Evolutionary conservation across 1,140 invertebrate species (phyloP).

Genomic region (Neodiprion lecontei): DNA sequence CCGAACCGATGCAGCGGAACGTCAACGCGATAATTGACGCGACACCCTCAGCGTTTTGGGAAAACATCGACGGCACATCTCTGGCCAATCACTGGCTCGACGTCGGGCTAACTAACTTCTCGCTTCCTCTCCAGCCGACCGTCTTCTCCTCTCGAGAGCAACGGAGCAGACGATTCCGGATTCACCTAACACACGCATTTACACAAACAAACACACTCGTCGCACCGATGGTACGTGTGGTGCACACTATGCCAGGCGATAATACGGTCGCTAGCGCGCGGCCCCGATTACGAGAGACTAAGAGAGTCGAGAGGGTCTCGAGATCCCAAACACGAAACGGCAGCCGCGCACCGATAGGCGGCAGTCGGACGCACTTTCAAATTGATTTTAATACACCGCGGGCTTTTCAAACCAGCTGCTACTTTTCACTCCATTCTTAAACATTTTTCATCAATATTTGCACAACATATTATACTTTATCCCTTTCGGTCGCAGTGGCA

Average conservation of each 20-base stretch:
- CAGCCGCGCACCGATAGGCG: no score
- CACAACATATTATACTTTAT: no score
- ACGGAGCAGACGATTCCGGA: slow-evolving; percentile 6
- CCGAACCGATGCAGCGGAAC: neutral
- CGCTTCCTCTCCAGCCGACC: no score
- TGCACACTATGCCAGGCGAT: neutral
- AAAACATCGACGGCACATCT: slow-evolving; percentile 7
- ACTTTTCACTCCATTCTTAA: no score
- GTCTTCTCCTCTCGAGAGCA: neutral
- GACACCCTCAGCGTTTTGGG: neutral
- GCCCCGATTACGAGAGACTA: neutral
- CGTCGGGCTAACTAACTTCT: neutral
- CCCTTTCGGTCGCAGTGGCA: no score
- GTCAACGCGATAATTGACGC: neutral
- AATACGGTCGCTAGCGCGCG: neutral
- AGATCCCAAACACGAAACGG: no score
- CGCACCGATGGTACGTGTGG: neutral
- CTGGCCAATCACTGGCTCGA: slow-evolving; percentile 3
- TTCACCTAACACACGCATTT: neutral
- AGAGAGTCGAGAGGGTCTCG: neutral
- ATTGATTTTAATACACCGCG: no score
- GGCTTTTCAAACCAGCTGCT: no score
- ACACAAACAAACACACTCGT: no score
- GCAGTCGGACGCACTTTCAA: no score
- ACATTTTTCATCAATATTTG: no score